These are phyloP conservation scores for Leptodactylus fallax DNA, from an alignment of 2,797 vertebrate species.

Conservation along the genomic window DNA sequence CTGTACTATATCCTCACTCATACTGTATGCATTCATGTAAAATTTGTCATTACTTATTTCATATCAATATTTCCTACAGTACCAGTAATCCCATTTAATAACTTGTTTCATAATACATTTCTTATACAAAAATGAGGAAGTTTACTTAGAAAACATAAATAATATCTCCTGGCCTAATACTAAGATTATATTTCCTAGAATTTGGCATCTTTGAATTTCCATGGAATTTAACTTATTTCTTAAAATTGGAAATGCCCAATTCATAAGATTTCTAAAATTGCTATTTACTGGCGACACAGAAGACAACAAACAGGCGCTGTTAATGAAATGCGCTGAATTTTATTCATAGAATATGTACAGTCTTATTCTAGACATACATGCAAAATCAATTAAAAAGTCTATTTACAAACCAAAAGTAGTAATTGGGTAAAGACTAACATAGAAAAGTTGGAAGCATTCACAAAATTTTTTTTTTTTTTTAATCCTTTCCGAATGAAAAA, in stretches of 20 bases:
- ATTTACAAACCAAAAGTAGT: constrained; percentile 69
- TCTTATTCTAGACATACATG: constrained; percentile 77
- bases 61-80: too few relatives aligned
- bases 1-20: too few relatives aligned
- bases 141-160: too few relatives aligned
- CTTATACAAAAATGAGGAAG: too few relatives aligned
- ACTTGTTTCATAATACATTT: too few relatives aligned
- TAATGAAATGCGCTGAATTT: constrained; percentile 84
- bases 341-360: constrained; percentile 84
- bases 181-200: too few relatives aligned
- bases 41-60: too few relatives aligned
- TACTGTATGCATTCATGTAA: too few relatives aligned
- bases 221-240: too few relatives aligned
- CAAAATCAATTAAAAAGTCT: constrained; percentile 76
- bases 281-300: not conserved
- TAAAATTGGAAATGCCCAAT: not conserved
- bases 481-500: not conserved
- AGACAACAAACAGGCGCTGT: constrained; percentile 65
- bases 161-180: too few relatives aligned
- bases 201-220: too few relatives aligned
- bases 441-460: constrained; percentile 59
- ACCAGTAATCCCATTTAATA: too few relatives aligned
- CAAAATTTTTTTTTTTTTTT: constrained; percentile 8
- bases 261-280: not conserved
- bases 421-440: constrained; percentile 52